Base-by-base conservation (phyloP, 2,888 invertebrate genomes). In the Punctoribates punctum region DNA sequence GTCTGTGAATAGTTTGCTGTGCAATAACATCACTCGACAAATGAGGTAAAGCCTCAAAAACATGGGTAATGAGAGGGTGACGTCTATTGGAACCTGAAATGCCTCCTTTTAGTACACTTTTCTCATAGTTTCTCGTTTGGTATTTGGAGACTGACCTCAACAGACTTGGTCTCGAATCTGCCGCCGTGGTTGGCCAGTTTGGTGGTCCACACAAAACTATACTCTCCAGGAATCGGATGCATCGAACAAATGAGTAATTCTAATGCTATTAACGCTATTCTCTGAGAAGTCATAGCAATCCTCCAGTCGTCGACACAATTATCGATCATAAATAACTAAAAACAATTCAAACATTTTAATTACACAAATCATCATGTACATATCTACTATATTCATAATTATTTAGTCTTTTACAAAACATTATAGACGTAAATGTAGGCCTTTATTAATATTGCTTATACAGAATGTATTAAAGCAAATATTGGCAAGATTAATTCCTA, bases 231-330 rank as follows among this genome's bases (percentile, higher is more conserved):
- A 82, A 98, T 92, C 77, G 98, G 98, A 86, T 99, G 99, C 82
- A 99, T 90, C 82, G 96, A 95, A 87, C 99, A 99, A 84, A 98
- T 94, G 81, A 90, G 86, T 82, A 99, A 88, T 87, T 99, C 98
- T 83, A 95, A 88, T 78, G 90, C 88, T 84, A 97, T 95, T 87
- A 94, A 94, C 82, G 90, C 89, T 85, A 96, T 92, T 85, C 98
- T 89, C 86, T 96, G 95, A 91, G 94, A 95, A 81, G 97, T 98
- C 92, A 99, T 96, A 83, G 98, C 98, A 87, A 99, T 99, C 84
- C 98, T 89, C 99, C 99, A 99, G 88, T 99, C 99, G 85, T 99
- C 99, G 81, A 98, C 96, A 87, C 97, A 97, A 88, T 99, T 99
- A 89, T 99, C 98, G 87, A 98, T 96, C 93, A 98, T 97, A 88